Evolutionary conservation across 1,140 invertebrate genomes (phyloP).

Genomic region (Drosophila carrolli): DNA sequence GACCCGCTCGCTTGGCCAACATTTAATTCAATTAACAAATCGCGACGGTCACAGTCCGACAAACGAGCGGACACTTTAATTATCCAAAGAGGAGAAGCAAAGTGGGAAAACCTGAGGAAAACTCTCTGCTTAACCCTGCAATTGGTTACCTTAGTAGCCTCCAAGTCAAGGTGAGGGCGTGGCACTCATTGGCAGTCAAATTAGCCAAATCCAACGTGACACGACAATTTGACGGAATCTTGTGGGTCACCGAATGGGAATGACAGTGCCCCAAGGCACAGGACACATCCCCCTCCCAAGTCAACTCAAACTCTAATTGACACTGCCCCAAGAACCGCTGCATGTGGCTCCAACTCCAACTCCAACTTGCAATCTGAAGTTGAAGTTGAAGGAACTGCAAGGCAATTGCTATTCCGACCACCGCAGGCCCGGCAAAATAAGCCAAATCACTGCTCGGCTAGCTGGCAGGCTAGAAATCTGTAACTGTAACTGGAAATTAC

Average conservation of each 20-base stretch:
- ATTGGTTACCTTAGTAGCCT: conserved; percentile 47
- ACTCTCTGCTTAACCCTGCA: conserved; percentile 31
- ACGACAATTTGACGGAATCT: conserved; percentile 67
- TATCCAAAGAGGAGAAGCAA: conserved; percentile 25
- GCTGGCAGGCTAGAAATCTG: conserved; percentile 74
- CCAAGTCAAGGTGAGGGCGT: conserved; percentile 64
- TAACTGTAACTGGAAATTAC: conserved; percentile 76
- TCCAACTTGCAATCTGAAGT: conserved; percentile 22
- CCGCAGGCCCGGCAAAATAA: conserved; percentile 66
- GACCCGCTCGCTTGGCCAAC: conserved; percentile 60
- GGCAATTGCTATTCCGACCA: conserved; percentile 55
- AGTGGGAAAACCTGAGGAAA: conserved; percentile 12
- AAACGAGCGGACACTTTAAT: conserved; percentile 56
- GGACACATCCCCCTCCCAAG: conserved; percentile 20
- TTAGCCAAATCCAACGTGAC: conserved; percentile 74
- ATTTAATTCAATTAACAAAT: conserved; percentile 83
- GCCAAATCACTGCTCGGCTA: conserved; percentile 65
- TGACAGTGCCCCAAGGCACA: conserved; percentile 60
- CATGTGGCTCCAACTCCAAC: background rate
- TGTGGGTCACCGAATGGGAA: conserved; percentile 57
- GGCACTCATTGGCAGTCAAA: conserved; percentile 36
- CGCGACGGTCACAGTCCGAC: conserved; percentile 42
- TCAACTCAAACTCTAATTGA: conserved; percentile 64
- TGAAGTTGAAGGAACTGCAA: conserved; percentile 41
- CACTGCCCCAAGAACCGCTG: conserved; percentile 43